These are phyloP conservation scores for Drosophila barbarae DNA, from an alignment of 2,888 invertebrate species.

Conservation along the genomic window DNA sequence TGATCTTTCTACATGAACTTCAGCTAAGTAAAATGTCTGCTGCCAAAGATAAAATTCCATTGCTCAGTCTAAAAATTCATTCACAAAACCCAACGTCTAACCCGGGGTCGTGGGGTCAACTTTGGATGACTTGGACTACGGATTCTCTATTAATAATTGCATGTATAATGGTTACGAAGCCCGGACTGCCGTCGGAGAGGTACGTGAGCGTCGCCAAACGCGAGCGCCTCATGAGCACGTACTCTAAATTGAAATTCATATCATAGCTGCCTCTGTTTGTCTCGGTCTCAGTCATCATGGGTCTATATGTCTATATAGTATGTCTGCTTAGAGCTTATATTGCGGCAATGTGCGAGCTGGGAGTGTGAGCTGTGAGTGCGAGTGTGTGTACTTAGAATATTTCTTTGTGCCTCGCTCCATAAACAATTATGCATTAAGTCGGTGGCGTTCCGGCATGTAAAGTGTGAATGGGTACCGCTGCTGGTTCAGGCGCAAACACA, in stretches of 20 bases:
- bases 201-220: slow-evolving; percentile 60
- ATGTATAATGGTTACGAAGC: slow-evolving; percentile 54
- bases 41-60: background rate
- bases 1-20: background rate
- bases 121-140: slow-evolving; percentile 36
- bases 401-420: slow-evolving; percentile 62
- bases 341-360: slow-evolving; percentile 27
- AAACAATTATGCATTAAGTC: slow-evolving; percentile 61
- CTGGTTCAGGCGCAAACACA: slow-evolving; percentile 9
- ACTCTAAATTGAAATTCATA: slow-evolving; percentile 67
- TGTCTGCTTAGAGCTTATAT: slow-evolving; percentile 19
- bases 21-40: too few relatives aligned
- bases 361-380: too few relatives aligned
- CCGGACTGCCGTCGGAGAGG: slow-evolving; percentile 27
- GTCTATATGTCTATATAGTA: slow-evolving; percentile 21
- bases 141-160: slow-evolving; percentile 53
- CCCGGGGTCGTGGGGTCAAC: slow-evolving; percentile 48
- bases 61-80: slow-evolving; percentile 39
- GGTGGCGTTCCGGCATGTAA: slow-evolving; percentile 59
- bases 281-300: slow-evolving; percentile 32
- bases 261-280: slow-evolving; percentile 61
- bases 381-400: slow-evolving; percentile 52
- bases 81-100: slow-evolving; percentile 46
- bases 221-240: slow-evolving; percentile 64
- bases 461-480: slow-evolving; percentile 52